Evolutionary conservation across 2,797 vertebrate species (phyloP).

Genomic region (Austrolebias charrua): DNA sequence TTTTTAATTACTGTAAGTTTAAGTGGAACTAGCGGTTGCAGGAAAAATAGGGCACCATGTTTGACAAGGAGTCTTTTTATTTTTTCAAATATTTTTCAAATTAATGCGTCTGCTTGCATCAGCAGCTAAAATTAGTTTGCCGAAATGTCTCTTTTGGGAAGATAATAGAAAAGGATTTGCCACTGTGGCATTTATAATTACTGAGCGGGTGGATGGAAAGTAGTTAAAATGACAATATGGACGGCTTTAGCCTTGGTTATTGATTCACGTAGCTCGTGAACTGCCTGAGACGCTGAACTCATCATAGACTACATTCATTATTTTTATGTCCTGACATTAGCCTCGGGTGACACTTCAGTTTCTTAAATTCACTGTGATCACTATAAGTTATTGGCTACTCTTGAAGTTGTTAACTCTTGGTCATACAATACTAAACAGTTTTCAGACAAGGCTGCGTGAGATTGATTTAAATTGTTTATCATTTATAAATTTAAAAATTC

Average conservation of each 20-base stretch:
- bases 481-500: too few species aligned
- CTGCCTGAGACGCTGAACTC: conserved; percentile 54
- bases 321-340: conserved; percentile 53
- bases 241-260: conserved; percentile 53
- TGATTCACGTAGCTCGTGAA: conserved; percentile 62
- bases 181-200: conserved; percentile 66
- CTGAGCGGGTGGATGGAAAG: conserved; percentile 62
- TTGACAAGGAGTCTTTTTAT: conserved; percentile 24
- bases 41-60: conserved; percentile 37
- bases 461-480: too few species aligned
- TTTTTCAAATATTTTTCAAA: conserved; percentile 9
- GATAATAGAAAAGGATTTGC: conserved; percentile 67
- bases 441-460: too few species aligned
- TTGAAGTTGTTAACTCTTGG: neutral
- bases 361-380: conserved; percentile 28
- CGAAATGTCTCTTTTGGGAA: conserved; percentile 69
- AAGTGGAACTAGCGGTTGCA: conserved; percentile 29
- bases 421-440: too few species aligned
- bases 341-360: conserved; percentile 46
- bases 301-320: conserved; percentile 58
- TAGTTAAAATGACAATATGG: conserved; percentile 57
- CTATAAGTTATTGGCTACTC: conserved; percentile 16
- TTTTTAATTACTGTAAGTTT: conserved; percentile 11
- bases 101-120: conserved; percentile 34
- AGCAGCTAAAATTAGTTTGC: conserved; percentile 46